Evolutionary conservation across 1,140 invertebrate species (phyloP).

Genomic region (Trissolcus basalis): DNA sequence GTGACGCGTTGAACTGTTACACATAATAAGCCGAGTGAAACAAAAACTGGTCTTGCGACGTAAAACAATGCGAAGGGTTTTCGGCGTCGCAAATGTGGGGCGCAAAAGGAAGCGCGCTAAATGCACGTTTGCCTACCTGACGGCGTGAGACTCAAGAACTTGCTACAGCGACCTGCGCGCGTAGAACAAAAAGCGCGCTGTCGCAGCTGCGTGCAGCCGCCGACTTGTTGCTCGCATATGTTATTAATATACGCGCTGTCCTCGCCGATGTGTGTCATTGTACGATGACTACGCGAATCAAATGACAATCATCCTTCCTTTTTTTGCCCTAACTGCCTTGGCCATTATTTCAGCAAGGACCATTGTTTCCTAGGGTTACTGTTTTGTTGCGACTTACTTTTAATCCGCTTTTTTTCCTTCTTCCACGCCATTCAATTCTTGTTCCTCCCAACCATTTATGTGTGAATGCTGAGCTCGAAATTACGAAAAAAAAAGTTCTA

Average conservation of each 20-base stretch:
- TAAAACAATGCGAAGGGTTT: constrained; percentile 53
- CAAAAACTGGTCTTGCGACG: constrained; percentile 57
- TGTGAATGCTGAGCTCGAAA: background rate
- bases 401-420: constrained; percentile 25
- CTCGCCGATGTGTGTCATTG: constrained; percentile 52
- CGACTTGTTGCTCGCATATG: constrained; percentile 54
- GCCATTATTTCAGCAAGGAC: constrained; percentile 26
- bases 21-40: constrained; percentile 58
- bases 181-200: constrained; percentile 44
- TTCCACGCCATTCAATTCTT: constrained; percentile 8
- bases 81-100: constrained; percentile 37
- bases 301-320: constrained; percentile 51
- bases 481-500: no score
- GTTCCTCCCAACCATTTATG: background rate
- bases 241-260: constrained; percentile 56
- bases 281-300: constrained; percentile 51
- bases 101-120: constrained; percentile 44
- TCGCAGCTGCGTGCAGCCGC: constrained; percentile 50
- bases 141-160: constrained; percentile 61
- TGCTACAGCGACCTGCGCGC: constrained; percentile 45
- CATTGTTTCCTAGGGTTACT: constrained; percentile 46
- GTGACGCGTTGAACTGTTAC: constrained; percentile 45
- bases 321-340: constrained; percentile 12
- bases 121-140: constrained; percentile 50
- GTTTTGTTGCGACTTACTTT: constrained; percentile 33